Evolutionary conservation across 2,113 vertebrate genomes (phyloP).

Genomic region (Datnioides undecimradiatus): DNA sequence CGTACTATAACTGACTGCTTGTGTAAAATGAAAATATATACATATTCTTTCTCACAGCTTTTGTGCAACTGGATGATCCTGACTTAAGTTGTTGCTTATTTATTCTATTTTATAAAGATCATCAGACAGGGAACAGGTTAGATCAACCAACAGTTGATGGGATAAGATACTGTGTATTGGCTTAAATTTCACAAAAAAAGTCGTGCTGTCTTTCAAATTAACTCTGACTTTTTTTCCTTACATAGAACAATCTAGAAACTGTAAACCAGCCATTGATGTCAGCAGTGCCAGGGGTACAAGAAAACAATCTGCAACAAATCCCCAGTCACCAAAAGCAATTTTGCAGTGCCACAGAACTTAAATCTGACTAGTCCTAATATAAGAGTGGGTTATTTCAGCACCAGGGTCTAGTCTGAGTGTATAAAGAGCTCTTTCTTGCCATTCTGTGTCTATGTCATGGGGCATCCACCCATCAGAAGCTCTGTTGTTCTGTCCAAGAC

Average conservation of each 20-base stretch:
- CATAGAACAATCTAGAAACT: too few species aligned
- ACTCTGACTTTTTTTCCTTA: too few species aligned
- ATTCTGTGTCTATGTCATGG: constrained; percentile 38
- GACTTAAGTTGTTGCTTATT: background rate
- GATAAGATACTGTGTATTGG: background rate
- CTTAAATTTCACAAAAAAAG: background rate
- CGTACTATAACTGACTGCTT: background rate
- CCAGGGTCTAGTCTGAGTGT: background rate
- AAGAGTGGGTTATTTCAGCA: constrained; percentile 21
- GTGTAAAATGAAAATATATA: background rate
- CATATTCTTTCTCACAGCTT: background rate
- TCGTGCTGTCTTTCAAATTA: background rate
- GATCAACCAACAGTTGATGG: background rate
- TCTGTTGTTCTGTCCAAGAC: constrained; percentile 51
- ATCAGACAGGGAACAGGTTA: background rate
- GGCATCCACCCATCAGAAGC: constrained; percentile 51
- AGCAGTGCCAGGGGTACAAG: background rate
- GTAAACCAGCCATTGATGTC: background rate
- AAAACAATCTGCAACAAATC: background rate
- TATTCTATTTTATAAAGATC: background rate
- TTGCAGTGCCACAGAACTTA: background rate
- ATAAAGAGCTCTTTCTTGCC: constrained; percentile 56
- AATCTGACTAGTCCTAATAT: constrained; percentile 10
- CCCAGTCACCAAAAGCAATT: background rate
- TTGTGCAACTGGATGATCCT: background rate